Evolutionary conservation across 1,140 invertebrate species (phyloP), one percentile per base, ranked within the genome.

Genomic region (Drosophila carrolli): DNA sequence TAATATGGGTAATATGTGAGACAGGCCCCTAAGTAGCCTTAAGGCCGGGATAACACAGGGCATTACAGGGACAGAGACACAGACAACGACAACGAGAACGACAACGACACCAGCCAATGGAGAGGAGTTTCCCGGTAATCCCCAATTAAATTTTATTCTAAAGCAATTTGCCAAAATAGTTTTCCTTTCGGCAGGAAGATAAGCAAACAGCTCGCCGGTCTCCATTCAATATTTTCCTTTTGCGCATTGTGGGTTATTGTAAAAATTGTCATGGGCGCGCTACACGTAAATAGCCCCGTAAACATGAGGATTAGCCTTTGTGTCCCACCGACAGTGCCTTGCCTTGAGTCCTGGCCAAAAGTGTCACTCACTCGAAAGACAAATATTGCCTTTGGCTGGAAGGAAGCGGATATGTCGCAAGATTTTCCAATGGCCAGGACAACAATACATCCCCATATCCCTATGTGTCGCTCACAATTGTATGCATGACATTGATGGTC

Each of bases 71-170:
- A 41, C 47, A 48, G 44, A 44, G 29, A 16, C 35, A 75, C 50
- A 63, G 23, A 63, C 38, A 63, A 16, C 51, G 41, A 53, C 47
- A 16, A 16, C 16, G 16, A 16, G 16, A 65, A 11, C 19, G 44
- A 37, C 7, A 23, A 14, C 32, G 41, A 48, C 32, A 16, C 9
- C 11, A 27, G 50, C 38, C 19, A 11, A 48, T 8, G 47, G 23
- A 14, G 16, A 61, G 67, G 58, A 74, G 59, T 72, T 54, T 37
- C 65, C 67, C 65, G 72, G 80, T 88, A 88, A 88, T 89, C 84
- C 84, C 76, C 84, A 88, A 88, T 88, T 88, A 88, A 88, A 88
- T 88, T 88, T 88, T 88, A 89, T 89, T 88, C 84, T 84, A 88
- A 89, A 88, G 84, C 84, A 89, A 88, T 88, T 88, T 88, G 68